phyloP scores from a whole-genome alignment of 1,140 invertebrate species.

The Aphis craccivora region DNA sequence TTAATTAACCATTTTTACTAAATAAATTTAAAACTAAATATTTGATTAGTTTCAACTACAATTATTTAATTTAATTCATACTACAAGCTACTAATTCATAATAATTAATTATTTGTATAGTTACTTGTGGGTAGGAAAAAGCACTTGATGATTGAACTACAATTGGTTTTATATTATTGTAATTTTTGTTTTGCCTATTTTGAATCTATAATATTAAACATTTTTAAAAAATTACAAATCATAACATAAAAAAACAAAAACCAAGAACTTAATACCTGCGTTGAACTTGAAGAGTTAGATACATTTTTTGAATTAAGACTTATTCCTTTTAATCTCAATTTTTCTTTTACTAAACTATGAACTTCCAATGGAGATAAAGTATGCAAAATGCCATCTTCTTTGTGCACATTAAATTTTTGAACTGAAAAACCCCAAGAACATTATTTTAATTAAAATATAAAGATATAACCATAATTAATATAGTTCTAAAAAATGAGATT shows the following conservation, averaged over 20 bases:
- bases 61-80: too few relatives aligned
- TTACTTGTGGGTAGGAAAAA: neutral
- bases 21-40: neutral
- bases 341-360: conserved; percentile 64
- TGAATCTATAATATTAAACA: neutral
- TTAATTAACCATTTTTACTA: neutral
- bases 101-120: neutral
- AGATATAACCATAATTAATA: neutral
- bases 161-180: neutral
- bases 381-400: neutral
- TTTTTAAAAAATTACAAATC: neutral
- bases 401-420: neutral
- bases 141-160: neutral
- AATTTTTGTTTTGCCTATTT: neutral
- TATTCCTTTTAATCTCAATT: conserved; percentile 74
- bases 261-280: neutral
- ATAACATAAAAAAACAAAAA: neutral
- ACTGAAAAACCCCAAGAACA: neutral
- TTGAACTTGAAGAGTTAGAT: conserved; percentile 65
- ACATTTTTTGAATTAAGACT: conserved; percentile 75
- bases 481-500: neutral
- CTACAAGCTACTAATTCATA: neutral
- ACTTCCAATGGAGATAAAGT: neutral
- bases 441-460: neutral
- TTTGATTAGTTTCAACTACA: neutral